Base-by-base conservation (phyloP, 2,797 vertebrate genomes). In the Anguilla marmorata region DNA sequence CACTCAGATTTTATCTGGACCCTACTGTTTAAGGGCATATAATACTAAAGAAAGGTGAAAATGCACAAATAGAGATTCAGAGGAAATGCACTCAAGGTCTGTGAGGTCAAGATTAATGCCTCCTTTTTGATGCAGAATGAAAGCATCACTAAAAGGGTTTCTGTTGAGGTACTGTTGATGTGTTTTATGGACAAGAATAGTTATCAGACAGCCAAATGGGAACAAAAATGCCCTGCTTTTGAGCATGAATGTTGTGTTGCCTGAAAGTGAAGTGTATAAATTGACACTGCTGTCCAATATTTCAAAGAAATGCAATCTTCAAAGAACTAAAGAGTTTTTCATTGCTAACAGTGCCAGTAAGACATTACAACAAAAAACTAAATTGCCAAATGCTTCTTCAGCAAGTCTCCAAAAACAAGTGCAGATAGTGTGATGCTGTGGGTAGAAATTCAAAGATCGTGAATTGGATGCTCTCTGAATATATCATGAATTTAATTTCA, bases 191-290 rank as follows among this genome's bases (percentile, higher is more conserved):
- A 8, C 37, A 76, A 76, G 16, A 3, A 7, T n/a, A 82, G 33
- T 79, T 79, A 79, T 79, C 79, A 82, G 79, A 82, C 21, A 50
- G 21, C 6, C n/a, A 48, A 19, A 45, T 82, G 79, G 41, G 79
- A 50, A 3, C 79, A n/a, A 9, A 69, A 50, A 45, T n/a, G 14
- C 8, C 27, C 50, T n/a, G 21, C 24, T 21, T 48, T 14, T 50
- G 41, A 50, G 74, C 37, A 16, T 21, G 19, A 50, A 50, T 48
- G 21, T 45, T 50, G 19, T 50, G 41, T 82, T 45, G 45, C 45
- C 74, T 80, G 4, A 21, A 80, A 48, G 24, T 45, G 5, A 45
- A 48, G 76, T 48, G 1, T 80, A 2, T 19, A 48, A 48, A 48
- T 80, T 41, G 2, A 45, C 7, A 80, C 76, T 21, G 76, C 41